Evolutionary conservation across 2,888 invertebrate species (phyloP).

Genomic region (Isotomurus palustris): DNA sequence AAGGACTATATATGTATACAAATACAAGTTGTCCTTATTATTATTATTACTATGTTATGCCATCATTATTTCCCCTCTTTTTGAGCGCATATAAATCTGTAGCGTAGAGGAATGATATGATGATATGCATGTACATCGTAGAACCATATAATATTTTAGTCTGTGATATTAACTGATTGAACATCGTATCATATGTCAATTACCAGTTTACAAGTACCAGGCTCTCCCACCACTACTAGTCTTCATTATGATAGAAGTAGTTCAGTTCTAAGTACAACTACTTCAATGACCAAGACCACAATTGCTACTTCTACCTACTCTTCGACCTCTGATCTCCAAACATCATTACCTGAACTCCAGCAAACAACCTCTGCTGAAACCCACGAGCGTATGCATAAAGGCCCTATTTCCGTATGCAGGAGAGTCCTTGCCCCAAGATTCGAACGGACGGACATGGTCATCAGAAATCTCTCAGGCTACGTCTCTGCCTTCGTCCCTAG

Average conservation of each 20-base stretch:
- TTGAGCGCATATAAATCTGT: too few relatives aligned
- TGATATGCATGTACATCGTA: too few relatives aligned
- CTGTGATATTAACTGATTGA: too few relatives aligned
- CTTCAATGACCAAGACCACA: not conserved
- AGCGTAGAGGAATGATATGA: too few relatives aligned
- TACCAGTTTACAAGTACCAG: not conserved
- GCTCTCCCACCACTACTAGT: not conserved
- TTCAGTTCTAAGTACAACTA: not conserved
- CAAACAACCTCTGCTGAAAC: not conserved
- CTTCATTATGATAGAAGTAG: too few relatives aligned
- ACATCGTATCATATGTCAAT: not conserved
- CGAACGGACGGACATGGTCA: conserved; percentile 49
- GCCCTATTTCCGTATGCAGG: conserved; percentile 47
- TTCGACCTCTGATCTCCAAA: not conserved
- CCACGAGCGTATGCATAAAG: not conserved
- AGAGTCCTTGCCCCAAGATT: conserved; percentile 49
- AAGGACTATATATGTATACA: too few relatives aligned
- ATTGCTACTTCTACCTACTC: not conserved
- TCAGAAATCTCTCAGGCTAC: conserved; percentile 46
- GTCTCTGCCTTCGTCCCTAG: conserved; percentile 40
- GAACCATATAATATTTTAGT: too few relatives aligned
- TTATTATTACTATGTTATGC: too few relatives aligned
- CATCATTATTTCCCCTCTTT: too few relatives aligned
- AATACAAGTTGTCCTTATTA: too few relatives aligned
- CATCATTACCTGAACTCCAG: too few relatives aligned